Conservation (phyloP, 1,140 invertebrate species). For the Panonychus citri region DNA sequence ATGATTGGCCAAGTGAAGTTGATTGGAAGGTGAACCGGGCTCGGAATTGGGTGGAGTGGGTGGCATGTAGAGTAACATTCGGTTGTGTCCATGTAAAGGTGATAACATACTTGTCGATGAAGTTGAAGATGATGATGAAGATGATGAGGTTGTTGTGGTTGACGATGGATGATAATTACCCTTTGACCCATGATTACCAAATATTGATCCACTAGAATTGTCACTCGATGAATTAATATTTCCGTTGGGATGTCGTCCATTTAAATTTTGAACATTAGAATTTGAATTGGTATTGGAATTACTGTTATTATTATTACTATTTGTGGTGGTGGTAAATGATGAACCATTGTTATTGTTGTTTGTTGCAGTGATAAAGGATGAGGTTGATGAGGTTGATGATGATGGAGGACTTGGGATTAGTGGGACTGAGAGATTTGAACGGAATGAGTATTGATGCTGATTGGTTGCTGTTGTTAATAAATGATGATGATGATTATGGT, state of each 20-base stretch:
- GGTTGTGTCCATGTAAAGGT: not conserved
- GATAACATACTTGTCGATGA: not conserved
- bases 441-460: not conserved
- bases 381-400: not conserved
- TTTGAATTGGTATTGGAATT: no score
- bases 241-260: no score
- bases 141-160: not conserved
- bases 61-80: conserved; percentile 1
- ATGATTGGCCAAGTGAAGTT: not conserved
- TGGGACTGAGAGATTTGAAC: no score
- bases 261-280: no score
- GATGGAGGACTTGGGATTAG: not conserved
- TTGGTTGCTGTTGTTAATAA: not conserved
- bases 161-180: not conserved
- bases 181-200: no score
- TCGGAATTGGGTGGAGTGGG: conserved; percentile 11
- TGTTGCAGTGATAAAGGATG: not conserved
- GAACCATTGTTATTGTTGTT: not conserved
- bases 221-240: no score
- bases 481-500: not conserved
- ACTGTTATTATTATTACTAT: not conserved
- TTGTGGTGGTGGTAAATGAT: not conserved
- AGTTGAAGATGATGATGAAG: not conserved
- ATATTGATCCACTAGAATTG: no score
- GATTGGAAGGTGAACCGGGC: conserved; percentile 7